Base-by-base conservation (phyloP, 2,113 vertebrate genomes). In the Carollia perspicillata region DNA sequence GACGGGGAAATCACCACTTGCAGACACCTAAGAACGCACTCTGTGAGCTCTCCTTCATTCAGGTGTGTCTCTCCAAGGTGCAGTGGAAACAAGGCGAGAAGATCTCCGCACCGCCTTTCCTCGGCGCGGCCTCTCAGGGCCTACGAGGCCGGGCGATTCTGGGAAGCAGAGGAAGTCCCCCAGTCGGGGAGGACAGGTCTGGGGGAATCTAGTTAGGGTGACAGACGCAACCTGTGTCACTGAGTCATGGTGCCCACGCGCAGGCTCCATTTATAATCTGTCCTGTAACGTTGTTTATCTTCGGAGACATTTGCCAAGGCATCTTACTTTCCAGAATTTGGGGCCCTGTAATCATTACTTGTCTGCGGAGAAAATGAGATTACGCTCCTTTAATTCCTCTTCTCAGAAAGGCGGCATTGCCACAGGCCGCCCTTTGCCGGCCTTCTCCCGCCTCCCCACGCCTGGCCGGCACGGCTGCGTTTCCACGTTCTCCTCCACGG, bases 261-360 rank as follows among this genome's bases (percentile, higher is more conserved):
- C 79, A 68, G 88, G 71, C 44, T 40, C 88, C 97, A 98, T 98
- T 98, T 96, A 97, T 97, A 97, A 98, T 86, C 78, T 75, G 89
- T 51, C 71, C 95, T 60, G 49, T 98, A 98, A 98, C 96, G 95
- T 88, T 53, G 95, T 98, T 97, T 97, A 86, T 93, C 93, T 75
- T 68, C 23, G 68, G 20, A 42, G 81, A 78, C 84, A 85, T 86
- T 66, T 22, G 14, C 94, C 86, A 65, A 93, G 85, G 89, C 79
- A 8, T 93, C 86, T 75, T 83, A 42, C 91, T 98, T 97, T 97
- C 96, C 94, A 97, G 96, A 97, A 97, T 95, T 65, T 86, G 81
- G 79, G 93, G 75, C 86, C 95, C 86, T 37, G 6, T 84, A 78
- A 97, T 96, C 96, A 93, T 97, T 87, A 94, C 84, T 93, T 96